Evolutionary conservation across 2,113 vertebrate genomes (phyloP), one percentile per base, ranked within the genome.

Genomic region (Aspidoscelis tigris): DNA sequence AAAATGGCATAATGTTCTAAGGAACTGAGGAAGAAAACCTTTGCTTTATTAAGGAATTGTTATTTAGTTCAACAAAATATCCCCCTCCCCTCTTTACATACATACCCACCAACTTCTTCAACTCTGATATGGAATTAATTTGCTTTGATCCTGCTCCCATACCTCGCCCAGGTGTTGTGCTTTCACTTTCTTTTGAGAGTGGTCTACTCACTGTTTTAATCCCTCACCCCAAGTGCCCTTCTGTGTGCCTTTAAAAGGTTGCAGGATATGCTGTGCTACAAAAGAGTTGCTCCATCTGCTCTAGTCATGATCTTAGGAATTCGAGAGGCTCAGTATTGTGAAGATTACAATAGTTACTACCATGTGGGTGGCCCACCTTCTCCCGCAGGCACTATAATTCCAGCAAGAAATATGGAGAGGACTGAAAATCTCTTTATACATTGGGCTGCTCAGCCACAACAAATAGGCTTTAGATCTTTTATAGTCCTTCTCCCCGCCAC

Each of bases 261-360:
- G 41, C n/a, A 10, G 50, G 20, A 50, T 41, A 84, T 64, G 71
- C 58, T 79, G 55, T 18, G 39, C 50, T 43, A 65, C 41, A 64
- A 72, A 26, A n/a, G 47, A 78, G 66, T 68, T 84, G 83, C 71
- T 61, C 77, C 65, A 77, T 77, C 64, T 6, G 21, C 7, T 58
- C 47, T 77, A 24, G 76, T 72, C 76, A 84, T 70, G 78, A 65
- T 73, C 53, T 33, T 64, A 64, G 41, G 76, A 84, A 78, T 78
- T 68, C 26, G 24, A 58, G 76, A n/a, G 16, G 14, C 33, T 70
- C 43, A 61, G 8, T 70, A 33, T 66, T 61, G 18, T 61, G 14
- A 66, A 58, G 75, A n/a, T 71, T 84, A 39, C 33, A 16, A 58
- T 26, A 22, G 50, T n/a, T 72, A 61, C 43, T 3, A 20, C 65